phyloP scores from a whole-genome alignment of 92 coral and sea anemone genomes.

The Muricea muricata region DNA sequence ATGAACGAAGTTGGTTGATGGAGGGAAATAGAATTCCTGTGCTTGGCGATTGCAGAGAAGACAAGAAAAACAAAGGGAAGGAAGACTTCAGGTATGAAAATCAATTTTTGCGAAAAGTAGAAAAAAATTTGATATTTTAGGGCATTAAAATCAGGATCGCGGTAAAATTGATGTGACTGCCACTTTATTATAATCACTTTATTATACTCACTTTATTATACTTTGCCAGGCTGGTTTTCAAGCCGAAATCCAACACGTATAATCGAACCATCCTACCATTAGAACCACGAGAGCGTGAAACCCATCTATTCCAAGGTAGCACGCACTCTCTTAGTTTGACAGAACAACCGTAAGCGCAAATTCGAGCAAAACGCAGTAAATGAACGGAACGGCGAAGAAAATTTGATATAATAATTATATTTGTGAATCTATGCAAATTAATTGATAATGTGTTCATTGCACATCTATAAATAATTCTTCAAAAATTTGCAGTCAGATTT shows the following conservation, averaged over 20 bases:
- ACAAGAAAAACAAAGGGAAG: slow-evolving; percentile 68
- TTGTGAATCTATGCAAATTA: slow-evolving; percentile 28
- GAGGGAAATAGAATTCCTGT: slow-evolving; percentile 89
- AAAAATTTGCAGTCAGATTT: not conserved
- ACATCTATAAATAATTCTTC: slow-evolving; percentile 30
- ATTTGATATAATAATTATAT: not conserved
- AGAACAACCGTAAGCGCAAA: not conserved
- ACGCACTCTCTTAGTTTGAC: slow-evolving; percentile 79
- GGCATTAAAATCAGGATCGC: too few relatives aligned
- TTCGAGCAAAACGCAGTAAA: not conserved
- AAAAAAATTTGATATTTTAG: too few relatives aligned
- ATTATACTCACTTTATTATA: too few relatives aligned
- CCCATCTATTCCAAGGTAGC: slow-evolving; percentile 71
- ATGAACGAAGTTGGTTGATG: slow-evolving; percentile 81
- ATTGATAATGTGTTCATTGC: not conserved
- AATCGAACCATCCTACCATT: slow-evolving; percentile 87
- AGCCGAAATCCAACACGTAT: slow-evolving; percentile 65
- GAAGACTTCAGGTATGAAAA: slow-evolving; percentile 84
- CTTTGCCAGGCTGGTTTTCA: slow-evolving; percentile 83
- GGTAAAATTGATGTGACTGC: too few relatives aligned
- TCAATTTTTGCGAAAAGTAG: too few relatives aligned
- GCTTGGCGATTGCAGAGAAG: slow-evolving; percentile 67
- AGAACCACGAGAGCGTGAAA: slow-evolving; percentile 74
- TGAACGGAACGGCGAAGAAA: not conserved
- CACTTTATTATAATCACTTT: too few relatives aligned